Conservation (phyloP, 2,888 invertebrate species). For the Latrodectus elegans region DNA sequence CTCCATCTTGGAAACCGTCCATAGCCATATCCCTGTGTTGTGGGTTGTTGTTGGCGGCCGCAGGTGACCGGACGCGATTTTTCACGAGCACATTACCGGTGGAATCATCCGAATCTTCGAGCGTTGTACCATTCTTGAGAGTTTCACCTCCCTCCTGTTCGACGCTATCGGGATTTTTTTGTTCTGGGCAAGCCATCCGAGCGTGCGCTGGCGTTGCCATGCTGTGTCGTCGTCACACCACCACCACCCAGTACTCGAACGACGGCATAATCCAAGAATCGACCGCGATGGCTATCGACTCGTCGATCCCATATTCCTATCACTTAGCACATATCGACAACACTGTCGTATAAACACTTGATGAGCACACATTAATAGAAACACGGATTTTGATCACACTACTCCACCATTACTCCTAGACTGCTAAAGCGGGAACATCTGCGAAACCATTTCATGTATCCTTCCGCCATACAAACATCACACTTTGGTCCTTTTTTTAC, state of each 20-base stretch:
- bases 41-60: slow-evolving; percentile 23
- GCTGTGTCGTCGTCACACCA: slow-evolving; percentile 66
- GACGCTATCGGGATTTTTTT: slow-evolving; percentile 58
- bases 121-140: slow-evolving; percentile 67
- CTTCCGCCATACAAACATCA: slow-evolving; percentile 58
- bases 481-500: background rate
- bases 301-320: slow-evolving; percentile 28
- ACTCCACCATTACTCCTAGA: slow-evolving; percentile 67
- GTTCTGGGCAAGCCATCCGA: slow-evolving; percentile 64
- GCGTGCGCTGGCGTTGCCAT: slow-evolving; percentile 69
- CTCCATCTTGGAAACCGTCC: slow-evolving; percentile 70
- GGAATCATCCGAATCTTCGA: slow-evolving; percentile 68
- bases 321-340: slow-evolving; percentile 26
- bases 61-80: slow-evolving; percentile 54
- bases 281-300: slow-evolving; percentile 29
- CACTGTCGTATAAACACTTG: slow-evolving; percentile 20
- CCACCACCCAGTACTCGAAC: slow-evolving; percentile 50
- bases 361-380: slow-evolving; percentile 24
- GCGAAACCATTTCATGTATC: slow-evolving; percentile 58
- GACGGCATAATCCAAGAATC: slow-evolving; percentile 37
- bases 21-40: slow-evolving; percentile 66
- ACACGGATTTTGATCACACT: slow-evolving; percentile 32
- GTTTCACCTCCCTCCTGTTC: slow-evolving; percentile 39
- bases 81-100: slow-evolving; percentile 58
- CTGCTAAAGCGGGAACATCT: slow-evolving; percentile 70